Conservation (phyloP, 1,140 invertebrate species). For the Brachionus koreanus region DNA sequence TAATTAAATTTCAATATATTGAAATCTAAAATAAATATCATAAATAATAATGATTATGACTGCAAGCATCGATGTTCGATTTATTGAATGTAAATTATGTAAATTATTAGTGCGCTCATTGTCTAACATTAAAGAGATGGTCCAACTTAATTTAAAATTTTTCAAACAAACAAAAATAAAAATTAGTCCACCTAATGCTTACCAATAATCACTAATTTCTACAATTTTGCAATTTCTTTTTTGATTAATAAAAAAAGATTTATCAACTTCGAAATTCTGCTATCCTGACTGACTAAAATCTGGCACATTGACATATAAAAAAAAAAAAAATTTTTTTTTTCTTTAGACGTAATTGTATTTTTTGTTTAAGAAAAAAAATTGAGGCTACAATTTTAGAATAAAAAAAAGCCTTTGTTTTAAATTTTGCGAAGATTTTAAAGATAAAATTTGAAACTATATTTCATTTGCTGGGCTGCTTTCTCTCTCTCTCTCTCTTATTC, state of each 20-base stretch:
- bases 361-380: background rate
- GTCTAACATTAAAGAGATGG: too few species aligned
- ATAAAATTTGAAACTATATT: background rate
- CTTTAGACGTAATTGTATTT: background rate
- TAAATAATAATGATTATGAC: constrained; percentile 9
- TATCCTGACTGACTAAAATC: background rate
- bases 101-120: too few species aligned
- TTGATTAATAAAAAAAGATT: background rate
- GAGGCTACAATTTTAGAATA: background rate
- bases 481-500: background rate
- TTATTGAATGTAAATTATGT: constrained; percentile 8
- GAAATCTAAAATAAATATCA: constrained; percentile 37
- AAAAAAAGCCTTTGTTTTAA: background rate
- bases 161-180: too few species aligned
- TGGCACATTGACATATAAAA: background rate
- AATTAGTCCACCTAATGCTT: too few species aligned
- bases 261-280: background rate
- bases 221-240: background rate
- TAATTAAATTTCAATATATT: constrained; percentile 42
- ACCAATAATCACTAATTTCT: background rate
- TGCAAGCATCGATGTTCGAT: background rate
- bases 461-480: background rate
- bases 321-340: background rate
- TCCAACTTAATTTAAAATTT: too few species aligned
- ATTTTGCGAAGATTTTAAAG: background rate